phyloP scores from a whole-genome alignment of 2,888 invertebrate species.

The Criorhina ranunculi region DNA sequence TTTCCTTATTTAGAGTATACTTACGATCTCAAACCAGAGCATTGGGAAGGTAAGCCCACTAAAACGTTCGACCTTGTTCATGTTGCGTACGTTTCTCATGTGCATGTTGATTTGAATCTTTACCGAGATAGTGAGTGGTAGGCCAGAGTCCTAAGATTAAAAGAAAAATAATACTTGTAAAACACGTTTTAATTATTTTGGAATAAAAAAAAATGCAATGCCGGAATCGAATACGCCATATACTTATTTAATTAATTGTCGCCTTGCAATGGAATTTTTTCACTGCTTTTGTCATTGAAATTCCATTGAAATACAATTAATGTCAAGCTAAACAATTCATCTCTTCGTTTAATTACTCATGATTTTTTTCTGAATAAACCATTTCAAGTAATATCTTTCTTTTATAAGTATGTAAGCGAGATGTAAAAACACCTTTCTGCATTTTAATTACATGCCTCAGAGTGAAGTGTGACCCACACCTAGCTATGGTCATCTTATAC shows the following conservation, averaged over 20 bases:
- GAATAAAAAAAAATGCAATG: not conserved
- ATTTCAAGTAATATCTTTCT: too few species aligned
- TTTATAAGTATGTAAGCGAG: not conserved
- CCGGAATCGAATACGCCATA: not conserved
- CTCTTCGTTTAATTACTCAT: constrained; percentile 10
- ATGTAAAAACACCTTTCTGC: constrained; percentile 24
- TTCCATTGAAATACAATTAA: constrained; percentile 30
- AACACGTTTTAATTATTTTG: constrained; percentile 42
- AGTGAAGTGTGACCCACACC: constrained; percentile 39
- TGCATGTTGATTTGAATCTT: constrained; percentile 96
- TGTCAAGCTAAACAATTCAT: not conserved
- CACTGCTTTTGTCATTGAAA: constrained; percentile 25
- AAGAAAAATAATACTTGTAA: constrained; percentile 71
- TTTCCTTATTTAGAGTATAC: constrained; percentile 79
- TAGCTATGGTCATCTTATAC: constrained; percentile 36
- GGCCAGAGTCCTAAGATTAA: constrained; percentile 87
- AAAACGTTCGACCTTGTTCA: constrained; percentile 89
- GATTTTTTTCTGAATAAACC: constrained; percentile 16
- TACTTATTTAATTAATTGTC: constrained; percentile 23
- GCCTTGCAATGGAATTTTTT: constrained; percentile 28
- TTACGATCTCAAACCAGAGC: constrained; percentile 96
- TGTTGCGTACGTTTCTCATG: constrained; percentile 88
- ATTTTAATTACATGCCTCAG: constrained; percentile 38
- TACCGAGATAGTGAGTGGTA: constrained; percentile 91
- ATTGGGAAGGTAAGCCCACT: constrained; percentile 91